Percentiles rank a stretch among this genome's conserved stretches.
Evolutionary conservation across 1,140 invertebrate genomes (phyloP).

Genomic region (Drosophila melanica): DNA sequence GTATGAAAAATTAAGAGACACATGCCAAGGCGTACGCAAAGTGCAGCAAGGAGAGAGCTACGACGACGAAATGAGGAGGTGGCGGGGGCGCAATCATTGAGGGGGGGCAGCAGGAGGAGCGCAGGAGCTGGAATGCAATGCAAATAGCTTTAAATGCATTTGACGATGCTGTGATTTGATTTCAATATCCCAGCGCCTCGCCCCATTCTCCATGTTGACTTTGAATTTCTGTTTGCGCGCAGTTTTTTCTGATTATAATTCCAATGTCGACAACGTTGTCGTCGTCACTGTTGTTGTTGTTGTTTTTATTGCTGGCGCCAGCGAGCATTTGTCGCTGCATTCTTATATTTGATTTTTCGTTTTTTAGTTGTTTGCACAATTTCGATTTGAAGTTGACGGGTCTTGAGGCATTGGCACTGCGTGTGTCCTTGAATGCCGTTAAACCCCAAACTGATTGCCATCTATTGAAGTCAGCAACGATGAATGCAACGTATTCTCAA

Average conservation of each 20-base stretch:
- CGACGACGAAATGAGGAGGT: slow-evolving; percentile 20
- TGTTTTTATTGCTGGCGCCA: slow-evolving; percentile 16
- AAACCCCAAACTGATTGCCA: slow-evolving; percentile 26
- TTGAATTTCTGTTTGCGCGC: slow-evolving; percentile 70
- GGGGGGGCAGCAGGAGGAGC: background rate
- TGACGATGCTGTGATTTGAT: slow-evolving; percentile 76
- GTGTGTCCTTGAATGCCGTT: slow-evolving; percentile 40
- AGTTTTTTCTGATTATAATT: slow-evolving; percentile 67
- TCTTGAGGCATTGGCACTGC: slow-evolving; percentile 36
- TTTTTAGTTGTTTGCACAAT: slow-evolving; percentile 13
- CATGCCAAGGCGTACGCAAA: slow-evolving; percentile 56
- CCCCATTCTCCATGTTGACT: slow-evolving; percentile 56
- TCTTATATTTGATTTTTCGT: slow-evolving; percentile 31
- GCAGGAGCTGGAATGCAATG: slow-evolving; percentile 60
- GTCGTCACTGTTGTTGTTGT: background rate
- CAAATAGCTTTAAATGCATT: slow-evolving; percentile 80
- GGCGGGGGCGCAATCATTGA: background rate
- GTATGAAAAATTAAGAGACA: slow-evolving; percentile 65
- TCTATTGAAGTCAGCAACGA: slow-evolving; percentile 23
- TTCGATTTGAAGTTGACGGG: slow-evolving; percentile 39
- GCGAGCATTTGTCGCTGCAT: slow-evolving; percentile 31
- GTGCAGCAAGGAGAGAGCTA: slow-evolving; percentile 30
- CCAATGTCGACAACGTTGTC: slow-evolving; percentile 37
- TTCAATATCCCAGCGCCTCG: slow-evolving; percentile 53
- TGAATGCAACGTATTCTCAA: slow-evolving; percentile 46